Evolutionary conservation across 2,888 invertebrate genomes (phyloP).

Genomic region (Pyrrhia umbra): DNA sequence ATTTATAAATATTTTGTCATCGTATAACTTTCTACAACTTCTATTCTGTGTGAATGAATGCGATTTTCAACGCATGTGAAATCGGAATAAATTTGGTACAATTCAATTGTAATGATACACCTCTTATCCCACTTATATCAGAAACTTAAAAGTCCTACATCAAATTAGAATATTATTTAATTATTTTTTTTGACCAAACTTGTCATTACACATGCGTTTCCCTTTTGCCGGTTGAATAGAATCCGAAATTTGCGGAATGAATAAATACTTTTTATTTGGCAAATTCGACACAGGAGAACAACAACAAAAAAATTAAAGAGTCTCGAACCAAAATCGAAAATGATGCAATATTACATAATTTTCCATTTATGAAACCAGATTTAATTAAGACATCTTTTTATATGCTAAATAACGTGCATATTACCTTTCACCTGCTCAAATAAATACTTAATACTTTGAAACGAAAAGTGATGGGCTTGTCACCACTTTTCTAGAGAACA

Average conservation of each 20-base stretch:
- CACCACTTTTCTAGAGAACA: conserved; percentile 23
- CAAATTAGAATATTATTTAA: no score
- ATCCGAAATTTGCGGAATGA: neutral
- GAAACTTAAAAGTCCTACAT: no score
- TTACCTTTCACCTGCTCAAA: conserved; percentile 57
- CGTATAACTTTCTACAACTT: no score
- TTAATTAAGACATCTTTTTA: conserved; percentile 4
- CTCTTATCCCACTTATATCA: no score
- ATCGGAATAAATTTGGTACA: no score
- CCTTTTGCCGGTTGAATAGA: conserved; percentile 4
- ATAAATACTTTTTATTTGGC: conserved; percentile 13
- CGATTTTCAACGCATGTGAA: no score
- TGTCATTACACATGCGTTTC: conserved; percentile 19
- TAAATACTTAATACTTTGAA: conserved; percentile 11
- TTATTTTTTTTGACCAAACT: no score
- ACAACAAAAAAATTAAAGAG: neutral
- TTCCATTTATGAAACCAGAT: conserved; percentile 2
- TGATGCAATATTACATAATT: neutral
- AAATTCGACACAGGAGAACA: neutral
- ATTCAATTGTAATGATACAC: no score
- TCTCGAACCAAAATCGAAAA: neutral
- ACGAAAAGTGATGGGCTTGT: neutral
- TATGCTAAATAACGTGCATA: conserved; percentile 36
- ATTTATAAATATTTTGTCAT: no score
- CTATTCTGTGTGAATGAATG: no score